These are phyloP conservation scores for Polypedilum pembai DNA, from an alignment of 1,140 invertebrate genomes.

Conservation along the genomic window DNA sequence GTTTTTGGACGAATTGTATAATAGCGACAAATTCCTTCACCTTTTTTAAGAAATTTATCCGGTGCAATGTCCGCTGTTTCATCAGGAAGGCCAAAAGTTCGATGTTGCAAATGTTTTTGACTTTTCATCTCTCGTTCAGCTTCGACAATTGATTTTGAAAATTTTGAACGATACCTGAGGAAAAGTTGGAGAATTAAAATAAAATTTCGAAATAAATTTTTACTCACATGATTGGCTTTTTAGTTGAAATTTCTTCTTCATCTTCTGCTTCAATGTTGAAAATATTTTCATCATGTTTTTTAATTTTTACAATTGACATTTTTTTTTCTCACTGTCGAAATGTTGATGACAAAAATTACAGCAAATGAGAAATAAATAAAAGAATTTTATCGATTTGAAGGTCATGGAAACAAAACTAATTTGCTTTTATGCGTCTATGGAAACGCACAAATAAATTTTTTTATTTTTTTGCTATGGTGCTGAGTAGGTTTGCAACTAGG, in stretches of 20 bases:
- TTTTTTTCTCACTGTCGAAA: neutral
- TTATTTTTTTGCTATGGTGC: no score
- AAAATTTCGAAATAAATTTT: neutral
- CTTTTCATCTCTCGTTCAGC: neutral
- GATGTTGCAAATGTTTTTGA: neutral
- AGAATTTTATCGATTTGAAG: neutral
- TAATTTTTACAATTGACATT: constrained; percentile 21
- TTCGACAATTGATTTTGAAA: neutral
- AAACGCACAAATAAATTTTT: no score
- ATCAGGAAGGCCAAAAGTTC: neutral
- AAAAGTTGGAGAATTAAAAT: neutral
- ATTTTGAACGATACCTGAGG: constrained; percentile 21
- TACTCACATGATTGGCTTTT: neutral
- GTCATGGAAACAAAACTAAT: neutral
- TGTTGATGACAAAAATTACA: neutral
- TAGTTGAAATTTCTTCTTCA: neutral
- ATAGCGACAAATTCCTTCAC: neutral
- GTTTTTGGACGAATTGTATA: neutral
- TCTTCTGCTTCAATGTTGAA: neutral
- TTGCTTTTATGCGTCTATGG: no score
- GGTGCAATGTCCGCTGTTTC: neutral
- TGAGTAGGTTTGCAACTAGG: no score
- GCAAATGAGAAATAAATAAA: neutral
- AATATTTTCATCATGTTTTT: constrained; percentile 15
- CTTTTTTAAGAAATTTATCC: constrained; percentile 8